These are phyloP conservation scores for Oceanites oceanicus DNA, from an alignment of 2,113 vertebrate genomes.

Conservation along the genomic window DNA sequence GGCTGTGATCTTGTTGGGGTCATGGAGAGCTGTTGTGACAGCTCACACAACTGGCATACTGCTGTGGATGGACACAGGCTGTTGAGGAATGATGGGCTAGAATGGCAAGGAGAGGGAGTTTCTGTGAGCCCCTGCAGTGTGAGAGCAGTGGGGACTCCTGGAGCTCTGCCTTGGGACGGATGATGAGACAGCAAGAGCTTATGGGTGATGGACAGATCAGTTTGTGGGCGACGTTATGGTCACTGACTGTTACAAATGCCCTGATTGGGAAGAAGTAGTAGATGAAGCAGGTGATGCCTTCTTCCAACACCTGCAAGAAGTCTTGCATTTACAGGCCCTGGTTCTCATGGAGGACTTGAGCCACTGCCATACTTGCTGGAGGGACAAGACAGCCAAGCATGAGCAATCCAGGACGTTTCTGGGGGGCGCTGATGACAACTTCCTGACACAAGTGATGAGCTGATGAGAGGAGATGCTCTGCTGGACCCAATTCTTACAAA, in stretches of 20 bases:
- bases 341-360: not conserved
- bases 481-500: not conserved
- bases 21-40: not conserved
- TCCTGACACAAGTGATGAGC: not conserved
- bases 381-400: not conserved
- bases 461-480: not conserved
- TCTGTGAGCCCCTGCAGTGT: not conserved
- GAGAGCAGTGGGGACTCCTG: not conserved
- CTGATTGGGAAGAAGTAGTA: not conserved
- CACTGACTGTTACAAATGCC: not conserved
- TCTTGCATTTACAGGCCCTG: not conserved
- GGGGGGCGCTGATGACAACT: not conserved
- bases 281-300: not conserved
- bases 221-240: fast-evolving
- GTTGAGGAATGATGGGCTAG: not conserved
- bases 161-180: not conserved
- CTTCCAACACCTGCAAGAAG: not conserved
- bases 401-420: not conserved
- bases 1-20: fast-evolving
- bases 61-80: not conserved
- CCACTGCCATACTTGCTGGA: not conserved
- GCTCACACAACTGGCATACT: not conserved
- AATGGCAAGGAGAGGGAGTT: not conserved
- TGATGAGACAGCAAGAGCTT: not conserved
- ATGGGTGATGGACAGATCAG: not conserved